Percentiles rank a stretch among this genome's conserved stretches.
Evolutionary conservation across 2,113 vertebrate genomes (phyloP).

Genomic region (Pleuronectes platessa): DNA sequence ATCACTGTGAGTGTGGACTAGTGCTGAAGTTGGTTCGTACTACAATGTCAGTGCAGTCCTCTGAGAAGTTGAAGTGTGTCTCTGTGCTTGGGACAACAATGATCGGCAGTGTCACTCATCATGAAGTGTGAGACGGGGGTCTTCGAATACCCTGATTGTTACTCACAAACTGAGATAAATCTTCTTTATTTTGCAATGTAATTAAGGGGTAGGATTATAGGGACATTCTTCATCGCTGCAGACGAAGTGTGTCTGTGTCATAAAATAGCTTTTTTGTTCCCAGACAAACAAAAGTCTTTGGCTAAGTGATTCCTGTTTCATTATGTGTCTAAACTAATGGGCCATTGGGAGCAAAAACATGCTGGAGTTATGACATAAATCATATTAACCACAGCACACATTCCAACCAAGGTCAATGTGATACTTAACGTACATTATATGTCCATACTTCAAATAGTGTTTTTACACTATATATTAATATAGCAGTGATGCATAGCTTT

Average conservation of each 20-base stretch:
- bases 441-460: too few relatives aligned
- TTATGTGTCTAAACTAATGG: constrained; percentile 21
- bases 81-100: constrained; percentile 1
- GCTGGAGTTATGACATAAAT: constrained; percentile 5
- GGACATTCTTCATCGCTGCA: constrained; percentile 31
- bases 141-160: constrained; percentile 37
- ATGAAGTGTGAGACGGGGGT: constrained; percentile 15
- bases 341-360: background rate
- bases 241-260: constrained; percentile 13
- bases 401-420: constrained; percentile 13
- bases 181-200: constrained; percentile 21
- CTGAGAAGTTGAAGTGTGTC: background rate
- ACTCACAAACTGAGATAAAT: constrained; percentile 2
- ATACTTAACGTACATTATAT: background rate
- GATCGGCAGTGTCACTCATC: background rate
- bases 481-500: background rate
- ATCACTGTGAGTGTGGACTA: too few relatives aligned
- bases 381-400: constrained; percentile 11
- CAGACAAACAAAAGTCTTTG: constrained; percentile 17
- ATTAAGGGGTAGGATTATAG: constrained; percentile 37
- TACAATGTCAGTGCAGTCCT: background rate
- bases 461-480: background rate
- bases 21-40: too few relatives aligned
- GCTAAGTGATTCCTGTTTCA: constrained; percentile 25
- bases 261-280: constrained; percentile 31